Base-by-base conservation (phyloP, 2,888 invertebrate species). In the Mythimna loreyi region DNA sequence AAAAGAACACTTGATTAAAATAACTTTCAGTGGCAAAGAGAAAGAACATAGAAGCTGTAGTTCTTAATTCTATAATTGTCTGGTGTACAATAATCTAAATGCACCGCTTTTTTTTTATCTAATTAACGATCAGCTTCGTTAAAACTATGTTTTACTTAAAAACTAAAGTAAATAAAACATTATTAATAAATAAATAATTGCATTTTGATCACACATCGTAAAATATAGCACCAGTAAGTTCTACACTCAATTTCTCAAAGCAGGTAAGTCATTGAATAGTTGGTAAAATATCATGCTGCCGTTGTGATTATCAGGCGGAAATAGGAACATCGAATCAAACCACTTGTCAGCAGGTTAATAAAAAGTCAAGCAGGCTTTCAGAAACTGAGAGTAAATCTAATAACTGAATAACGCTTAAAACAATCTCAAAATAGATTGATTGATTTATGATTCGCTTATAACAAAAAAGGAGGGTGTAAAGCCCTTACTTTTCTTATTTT, bases 181-280 rank as follows among this genome's bases (percentile, higher is more conserved):
- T 33, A 33, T 25, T 19, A 40, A 4, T 56, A 19, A 28, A 69
- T 69, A 69, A 16, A 52, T 45, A 45, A 52, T 45, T 55, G 43
- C 55, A 69, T 68, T 52, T 55, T 40, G 30, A 70, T 70, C 61
- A 61, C 62, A 70, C 16, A 71, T 71, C 13, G 25, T 70, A 71
- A 59, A 9, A 52, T 16, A 49, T 49, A 62, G 62, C 62, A 70
- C 62, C 62, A 71, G 40, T 16, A 43, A 21, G 8, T 45, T 40
- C 23, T 16, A 53, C 59, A 23, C 28, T 25, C 43, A 58, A 25
- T 11, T 56, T 58, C 57, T 68, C 30, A 68, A 49, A 50, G 4
- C 9, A 16, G 21, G 40, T 52, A 52, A 53, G 11, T 40, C 5
- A 36, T 40, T 11, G 7, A 50, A 50, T 21, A 33, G 1, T 19